Conservation (phyloP, 1,140 invertebrate species). For the Cydia splendana region DNA sequence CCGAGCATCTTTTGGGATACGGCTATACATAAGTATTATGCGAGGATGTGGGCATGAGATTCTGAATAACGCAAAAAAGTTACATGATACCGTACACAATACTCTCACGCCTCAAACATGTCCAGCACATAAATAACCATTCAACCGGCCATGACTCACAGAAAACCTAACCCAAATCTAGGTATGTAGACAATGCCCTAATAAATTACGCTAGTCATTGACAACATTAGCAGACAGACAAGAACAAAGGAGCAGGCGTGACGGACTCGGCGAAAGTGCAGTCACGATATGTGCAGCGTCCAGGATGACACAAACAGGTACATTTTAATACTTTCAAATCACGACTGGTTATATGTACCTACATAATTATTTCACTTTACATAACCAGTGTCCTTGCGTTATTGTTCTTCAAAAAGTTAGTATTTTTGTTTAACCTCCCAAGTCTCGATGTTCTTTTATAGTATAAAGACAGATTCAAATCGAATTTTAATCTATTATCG, state of each 20-base stretch:
- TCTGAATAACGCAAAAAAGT: too few relatives aligned
- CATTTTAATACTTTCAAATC: slow-evolving; percentile 23
- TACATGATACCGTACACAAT: background rate
- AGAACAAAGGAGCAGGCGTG: slow-evolving; percentile 21
- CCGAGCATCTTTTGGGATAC: too few relatives aligned
- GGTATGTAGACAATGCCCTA: slow-evolving; percentile 14
- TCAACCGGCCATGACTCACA: background rate
- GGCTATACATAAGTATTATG: too few relatives aligned
- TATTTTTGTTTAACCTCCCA: background rate
- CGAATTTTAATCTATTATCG: too few relatives aligned
- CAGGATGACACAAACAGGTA: slow-evolving; percentile 21
- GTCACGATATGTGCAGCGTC: background rate
- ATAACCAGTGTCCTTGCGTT: background rate
- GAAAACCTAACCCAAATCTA: background rate
- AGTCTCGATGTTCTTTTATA: too few relatives aligned
- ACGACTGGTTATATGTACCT: background rate
- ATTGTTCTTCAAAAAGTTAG: background rate
- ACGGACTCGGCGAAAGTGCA: slow-evolving; percentile 20
- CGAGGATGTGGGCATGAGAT: background rate
- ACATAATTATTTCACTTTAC: slow-evolving; percentile 7
- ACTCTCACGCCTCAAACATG: background rate
- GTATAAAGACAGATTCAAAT: too few relatives aligned
- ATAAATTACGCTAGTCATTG: slow-evolving; percentile 5
- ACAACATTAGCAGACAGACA: background rate
- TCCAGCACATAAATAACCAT: background rate